Evolutionary conservation across 1,140 invertebrate genomes (phyloP), one percentile per base, ranked within the genome.

Genomic region (Drosophila orena): DNA sequence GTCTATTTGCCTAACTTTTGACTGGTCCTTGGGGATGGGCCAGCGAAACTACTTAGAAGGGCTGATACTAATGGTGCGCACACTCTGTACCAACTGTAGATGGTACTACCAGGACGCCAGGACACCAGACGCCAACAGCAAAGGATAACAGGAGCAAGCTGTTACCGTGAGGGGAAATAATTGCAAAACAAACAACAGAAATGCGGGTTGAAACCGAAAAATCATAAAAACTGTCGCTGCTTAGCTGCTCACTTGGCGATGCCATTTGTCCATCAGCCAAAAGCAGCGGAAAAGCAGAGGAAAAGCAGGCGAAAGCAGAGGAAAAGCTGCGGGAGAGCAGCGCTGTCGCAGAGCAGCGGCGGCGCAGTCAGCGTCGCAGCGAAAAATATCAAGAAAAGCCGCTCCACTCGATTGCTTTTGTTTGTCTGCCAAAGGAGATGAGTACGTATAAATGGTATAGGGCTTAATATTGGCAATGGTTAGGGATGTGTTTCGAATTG

Each of bases 221-320:
- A 88, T 83, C 81, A 77, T 65, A 79, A 84, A 77, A 84, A 79
- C 76, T 58, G 61, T 79, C 79, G 76, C 59, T 81, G 79, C 74
- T 70, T 60, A 69, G 66, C 65, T 60, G 61, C 46, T 74, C 73
- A 72, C 56, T 77, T 79, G 57, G 53, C 34, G 30, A 38, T 79
- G 43, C 58, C 60, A 58, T 72, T 76, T 80, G 78, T 75, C 79
- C 70, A 64, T 64, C 64, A 60, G 43, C 46, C 12, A 12, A 43
- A 22, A 27, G 15, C 47, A 38, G 22, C 10, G 47, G 38, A 56
- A 56, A 56, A 73, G 27, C 42, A 42, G 52, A 2, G 61, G n/a
- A 38, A 58, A 24, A n/a, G 15, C 69, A n/a, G n/a, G n/a, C n/a
- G n/a, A 56, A 56, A 73, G 27, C 42, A 42, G 52, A 4, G 61